Percentiles rank a stretch among this genome's conserved stretches.
Evolutionary conservation across 2,797 vertebrate genomes (phyloP).

Genomic region (Pseudochirops cupreus): DNA sequence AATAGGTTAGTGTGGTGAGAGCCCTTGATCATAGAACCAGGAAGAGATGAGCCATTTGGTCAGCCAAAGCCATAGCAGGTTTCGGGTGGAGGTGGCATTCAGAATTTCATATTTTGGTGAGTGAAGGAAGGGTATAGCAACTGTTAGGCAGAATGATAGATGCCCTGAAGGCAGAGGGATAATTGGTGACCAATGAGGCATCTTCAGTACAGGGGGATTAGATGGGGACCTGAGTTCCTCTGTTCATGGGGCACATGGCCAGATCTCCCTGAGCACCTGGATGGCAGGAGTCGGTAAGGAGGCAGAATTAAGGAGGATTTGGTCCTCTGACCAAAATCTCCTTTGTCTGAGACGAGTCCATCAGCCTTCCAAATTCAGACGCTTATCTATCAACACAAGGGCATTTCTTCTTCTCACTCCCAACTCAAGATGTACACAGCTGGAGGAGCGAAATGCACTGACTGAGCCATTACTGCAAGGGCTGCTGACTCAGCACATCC

Average conservation of each 20-base stretch:
- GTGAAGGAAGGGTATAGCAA: not conserved
- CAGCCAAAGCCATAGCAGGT: not conserved
- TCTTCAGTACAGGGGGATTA: not conserved
- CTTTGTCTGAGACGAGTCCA: not conserved
- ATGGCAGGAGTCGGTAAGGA: not conserved
- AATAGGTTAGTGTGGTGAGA: not conserved
- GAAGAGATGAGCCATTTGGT: not conserved
- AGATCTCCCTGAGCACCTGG: not conserved
- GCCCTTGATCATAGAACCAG: not conserved
- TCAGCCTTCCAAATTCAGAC: not conserved
- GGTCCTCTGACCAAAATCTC: not conserved
- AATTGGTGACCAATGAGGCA: not conserved
- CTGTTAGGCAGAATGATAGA: constrained; percentile 65
- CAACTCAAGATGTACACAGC: not conserved
- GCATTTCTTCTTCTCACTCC: not conserved
- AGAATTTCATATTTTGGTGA: not conserved
- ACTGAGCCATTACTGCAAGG: constrained; percentile 68
- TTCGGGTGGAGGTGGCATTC: not conserved
- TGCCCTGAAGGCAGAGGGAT: not conserved
- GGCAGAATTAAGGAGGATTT: not conserved
- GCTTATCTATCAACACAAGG: not conserved
- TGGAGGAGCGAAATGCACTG: not conserved
- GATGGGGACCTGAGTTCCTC: not conserved
- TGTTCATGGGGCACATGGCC: not conserved
- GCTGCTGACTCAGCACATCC: not conserved